Percentiles rank a stretch among this genome's conserved stretches.
phyloP scores from a whole-genome alignment of 35 echinoderm and acorn worm species.

The Amphiura filiformis region DNA sequence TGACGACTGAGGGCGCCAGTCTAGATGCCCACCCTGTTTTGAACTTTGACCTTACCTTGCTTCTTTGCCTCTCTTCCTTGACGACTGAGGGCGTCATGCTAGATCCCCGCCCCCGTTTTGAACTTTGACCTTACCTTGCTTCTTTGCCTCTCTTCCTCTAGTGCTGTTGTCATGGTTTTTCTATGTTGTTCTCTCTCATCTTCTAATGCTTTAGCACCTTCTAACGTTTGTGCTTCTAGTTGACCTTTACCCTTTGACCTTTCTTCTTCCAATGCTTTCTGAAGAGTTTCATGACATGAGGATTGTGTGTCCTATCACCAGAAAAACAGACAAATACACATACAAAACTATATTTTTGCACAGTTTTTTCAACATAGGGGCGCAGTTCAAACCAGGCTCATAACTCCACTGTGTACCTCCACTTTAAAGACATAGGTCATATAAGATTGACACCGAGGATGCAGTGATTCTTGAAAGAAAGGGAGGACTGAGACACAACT shows the following conservation, averaged over 20 bases:
- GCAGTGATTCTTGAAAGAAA: too few species aligned
- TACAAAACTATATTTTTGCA: too few species aligned
- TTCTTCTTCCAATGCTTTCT: conserved; percentile 27
- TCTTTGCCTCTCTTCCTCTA: conserved; percentile 43
- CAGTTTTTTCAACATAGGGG: too few species aligned
- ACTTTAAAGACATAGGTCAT: too few species aligned
- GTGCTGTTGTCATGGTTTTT: conserved; percentile 37
- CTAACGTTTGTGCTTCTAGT: conserved; percentile 30
- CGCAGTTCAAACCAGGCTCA: too few species aligned
- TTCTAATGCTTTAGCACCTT: conserved; percentile 22
- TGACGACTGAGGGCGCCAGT: too few species aligned
- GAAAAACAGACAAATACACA: conserved; percentile 8
- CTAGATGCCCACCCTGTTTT: too few species aligned
- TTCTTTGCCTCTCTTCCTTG: conserved; percentile 49
- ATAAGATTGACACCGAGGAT: too few species aligned
- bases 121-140: conserved; percentile 54
- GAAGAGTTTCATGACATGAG: conserved; percentile 4
- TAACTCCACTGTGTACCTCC: too few species aligned
- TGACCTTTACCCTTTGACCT: conserved; percentile 25
- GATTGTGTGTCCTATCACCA: conserved; percentile 27
- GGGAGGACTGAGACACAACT: too few species aligned
- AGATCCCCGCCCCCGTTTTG: too few species aligned
- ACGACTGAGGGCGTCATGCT: too few species aligned
- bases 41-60: conserved; percentile 49
- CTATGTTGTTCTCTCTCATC: conserved; percentile 27